Conservation (phyloP, 1,140 invertebrate genomes). For the Zaprionus kolodkinae region DNA sequence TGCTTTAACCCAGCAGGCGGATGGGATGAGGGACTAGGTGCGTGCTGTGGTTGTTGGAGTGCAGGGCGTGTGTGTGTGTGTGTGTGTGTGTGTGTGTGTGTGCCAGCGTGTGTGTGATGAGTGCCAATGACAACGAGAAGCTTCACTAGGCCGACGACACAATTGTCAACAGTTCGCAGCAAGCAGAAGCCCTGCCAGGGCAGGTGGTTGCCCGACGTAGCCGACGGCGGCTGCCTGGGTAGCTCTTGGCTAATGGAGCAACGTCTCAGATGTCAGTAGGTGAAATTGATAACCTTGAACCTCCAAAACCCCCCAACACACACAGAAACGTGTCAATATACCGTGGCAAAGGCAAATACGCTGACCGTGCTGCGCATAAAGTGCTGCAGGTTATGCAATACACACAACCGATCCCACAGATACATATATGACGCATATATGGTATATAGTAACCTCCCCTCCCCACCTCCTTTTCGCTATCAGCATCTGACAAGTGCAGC, state of each 20-base stretch:
- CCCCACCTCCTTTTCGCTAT: background rate
- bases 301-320: background rate
- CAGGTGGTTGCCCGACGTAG: conserved; percentile 39
- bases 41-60: background rate
- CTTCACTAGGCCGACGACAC: conserved; percentile 39
- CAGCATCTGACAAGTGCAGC: background rate
- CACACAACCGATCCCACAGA: conserved; percentile 1
- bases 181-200: conserved; percentile 26
- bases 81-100: background rate
- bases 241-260: conserved; percentile 44
- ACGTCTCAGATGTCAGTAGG: conserved; percentile 58
- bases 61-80: background rate
- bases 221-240: background rate
- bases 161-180: conserved; percentile 37
- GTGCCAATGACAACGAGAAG: conserved; percentile 9
- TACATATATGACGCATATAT: conserved; percentile 2
- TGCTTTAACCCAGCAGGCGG: conserved; percentile 17
- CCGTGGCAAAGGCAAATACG: conserved; percentile 45
- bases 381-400: conserved; percentile 52
- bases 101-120: background rate
- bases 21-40: too few species aligned
- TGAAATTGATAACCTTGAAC: conserved; percentile 57
- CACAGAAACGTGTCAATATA: background rate
- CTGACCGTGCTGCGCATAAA: conserved; percentile 12
- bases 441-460: background rate